These are phyloP conservation scores for Acinonyx jubatus DNA, from an alignment of 2,113 vertebrate genomes.

Conservation along the genomic window DNA sequence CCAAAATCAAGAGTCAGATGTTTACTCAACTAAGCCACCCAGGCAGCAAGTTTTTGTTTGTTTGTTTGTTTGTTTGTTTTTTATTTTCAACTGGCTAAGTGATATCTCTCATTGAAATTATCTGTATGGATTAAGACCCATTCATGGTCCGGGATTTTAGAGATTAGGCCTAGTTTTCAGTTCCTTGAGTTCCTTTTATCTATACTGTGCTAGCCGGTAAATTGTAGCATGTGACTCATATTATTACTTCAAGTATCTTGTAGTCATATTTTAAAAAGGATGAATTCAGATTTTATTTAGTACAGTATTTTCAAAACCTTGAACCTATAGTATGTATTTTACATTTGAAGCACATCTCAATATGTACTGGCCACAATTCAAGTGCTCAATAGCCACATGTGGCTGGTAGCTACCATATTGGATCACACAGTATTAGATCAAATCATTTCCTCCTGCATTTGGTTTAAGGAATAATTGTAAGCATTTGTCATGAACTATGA, in stretches of 20 bases:
- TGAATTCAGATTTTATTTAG: neutral
- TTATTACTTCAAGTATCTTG: neutral
- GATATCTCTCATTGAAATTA: neutral
- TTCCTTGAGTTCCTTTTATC: neutral
- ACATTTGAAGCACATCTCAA: fast-evolving
- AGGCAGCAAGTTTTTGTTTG: no score
- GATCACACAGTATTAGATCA: neutral
- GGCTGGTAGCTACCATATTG: neutral
- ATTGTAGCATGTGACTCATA: neutral
- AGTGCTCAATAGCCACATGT: neutral
- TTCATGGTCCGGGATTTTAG: neutral
- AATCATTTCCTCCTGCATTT: neutral
- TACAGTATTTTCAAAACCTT: neutral
- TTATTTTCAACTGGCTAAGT: neutral
- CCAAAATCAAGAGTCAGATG: no score
- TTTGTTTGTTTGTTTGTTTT: neutral
- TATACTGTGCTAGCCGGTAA: neutral
- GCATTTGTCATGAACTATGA: neutral
- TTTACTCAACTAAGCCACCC: no score
- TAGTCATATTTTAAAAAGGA: neutral
- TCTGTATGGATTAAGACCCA: neutral
- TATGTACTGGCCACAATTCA: neutral
- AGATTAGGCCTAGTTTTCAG: neutral
- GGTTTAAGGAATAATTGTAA: neutral
- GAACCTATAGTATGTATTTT: neutral